Base-by-base conservation (phyloP, 1,140 invertebrate species). In the Bombus difficillimus region DNA sequence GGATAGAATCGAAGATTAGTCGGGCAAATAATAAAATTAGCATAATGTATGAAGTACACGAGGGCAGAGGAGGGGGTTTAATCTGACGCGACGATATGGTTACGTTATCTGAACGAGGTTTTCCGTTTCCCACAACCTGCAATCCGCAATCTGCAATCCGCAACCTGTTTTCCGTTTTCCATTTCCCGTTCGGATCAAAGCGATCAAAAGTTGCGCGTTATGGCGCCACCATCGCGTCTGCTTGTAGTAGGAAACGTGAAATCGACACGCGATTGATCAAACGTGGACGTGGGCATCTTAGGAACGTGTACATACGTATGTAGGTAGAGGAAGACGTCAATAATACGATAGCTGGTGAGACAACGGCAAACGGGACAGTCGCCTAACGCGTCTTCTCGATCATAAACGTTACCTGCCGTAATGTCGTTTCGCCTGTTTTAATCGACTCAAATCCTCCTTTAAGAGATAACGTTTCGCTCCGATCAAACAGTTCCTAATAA, bases 391-490 rank as follows among this genome's bases (percentile, higher is more conserved):
- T 53, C 5, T 62, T 62, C 25, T n/a, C 59, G 47, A 28, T 59
- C 57, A 12, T 62, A 22, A n/a, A 41, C 2, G 81, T 94, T 92
- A 96, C 96, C 95, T 96, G 71, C 94, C 87, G 64, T 90, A 94
- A 89, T 96, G 95, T 3, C 68, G 86, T 69, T 91, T 95, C 0
- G 95, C 95, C 81, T 93, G 90, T 0, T 94, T 91, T 32, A 96
- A 18, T 78, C 96, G 95, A 1, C 95, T 93, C 39, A 96, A 93
- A 69, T 95, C 95, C 85, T 97, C 96, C 0, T 96, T 95, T 28
- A 97, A 73, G 8, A 97, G 90, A 89, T 95, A 97, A 78, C 93
- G 93, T 88, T 96, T 96, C 0, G 95, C 95, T 0, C 96, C 97
- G 0, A 95, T 92, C 6, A 96, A 93, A 43, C 93, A 95, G n/a